Conservation (phyloP, 2,113 vertebrate species). For the Danionella cerebrum region DNA sequence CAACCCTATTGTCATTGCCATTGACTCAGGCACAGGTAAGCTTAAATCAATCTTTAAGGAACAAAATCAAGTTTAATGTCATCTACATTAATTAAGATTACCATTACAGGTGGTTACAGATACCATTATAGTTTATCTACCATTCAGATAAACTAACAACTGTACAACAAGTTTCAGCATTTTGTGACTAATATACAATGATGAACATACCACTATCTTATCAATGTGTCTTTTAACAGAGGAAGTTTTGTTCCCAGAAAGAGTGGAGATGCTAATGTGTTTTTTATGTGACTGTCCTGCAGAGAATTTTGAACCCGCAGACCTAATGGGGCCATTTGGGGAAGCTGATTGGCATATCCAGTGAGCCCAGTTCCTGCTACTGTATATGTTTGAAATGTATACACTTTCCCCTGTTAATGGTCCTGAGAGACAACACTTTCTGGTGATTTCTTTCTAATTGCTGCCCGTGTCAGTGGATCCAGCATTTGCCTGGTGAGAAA, state of each 20-base stretch:
- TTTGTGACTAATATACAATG: no score
- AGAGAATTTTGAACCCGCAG: constrained; percentile 47
- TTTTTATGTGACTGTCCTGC: constrained; percentile 8
- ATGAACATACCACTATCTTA: background rate
- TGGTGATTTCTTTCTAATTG: constrained; percentile 46
- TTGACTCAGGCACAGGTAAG: no score
- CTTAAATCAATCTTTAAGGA: no score
- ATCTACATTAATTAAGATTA: no score
- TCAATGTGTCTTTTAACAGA: background rate
- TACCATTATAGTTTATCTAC: no score
- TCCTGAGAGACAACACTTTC: background rate
- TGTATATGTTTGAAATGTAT: background rate
- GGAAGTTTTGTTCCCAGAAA: constrained; percentile 25
- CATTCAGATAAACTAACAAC: no score
- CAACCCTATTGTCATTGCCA: no score
- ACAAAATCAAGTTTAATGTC: no score
- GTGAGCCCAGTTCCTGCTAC: constrained; percentile 7
- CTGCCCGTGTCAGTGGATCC: constrained; percentile 44
- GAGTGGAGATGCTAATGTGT: constrained; percentile 16
- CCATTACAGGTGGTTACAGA: no score
- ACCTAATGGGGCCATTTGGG: constrained; percentile 57
- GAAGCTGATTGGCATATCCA: constrained; percentile 57
- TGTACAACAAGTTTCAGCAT: no score
- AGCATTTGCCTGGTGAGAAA: constrained; percentile 39
- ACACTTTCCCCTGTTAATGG: constrained; percentile 31